Base-by-base conservation (phyloP, 1,140 invertebrate species). In the Maconellicoccus hirsutus region DNA sequence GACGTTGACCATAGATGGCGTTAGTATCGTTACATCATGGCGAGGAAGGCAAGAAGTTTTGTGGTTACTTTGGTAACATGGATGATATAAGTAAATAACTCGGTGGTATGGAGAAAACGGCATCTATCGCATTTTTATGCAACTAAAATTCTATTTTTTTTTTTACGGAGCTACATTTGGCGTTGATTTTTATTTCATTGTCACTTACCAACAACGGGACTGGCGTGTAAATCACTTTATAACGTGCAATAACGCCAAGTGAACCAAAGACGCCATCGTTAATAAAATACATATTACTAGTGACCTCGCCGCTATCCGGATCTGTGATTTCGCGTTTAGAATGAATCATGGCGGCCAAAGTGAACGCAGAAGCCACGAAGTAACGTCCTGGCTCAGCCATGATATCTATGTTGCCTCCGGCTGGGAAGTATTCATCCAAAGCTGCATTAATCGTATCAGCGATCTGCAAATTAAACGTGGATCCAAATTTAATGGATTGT, bases 221-320 rank as follows among this genome's bases (percentile, higher is more conserved):
- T 8, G 91, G 86, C 59, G 80, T 81, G 22, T 91, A 88, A 21
- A 83, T 79, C 74, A 92, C 90, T 81, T 99, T 95, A 81, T 98
- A n/a, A n/a, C 96, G 78, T 94, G 98, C 6, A 98, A 82, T 73
- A 97, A 83, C 81, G 92, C 98, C 98, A 83, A 99, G 98, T 26
- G 94, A 96, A 19, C 96, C 96, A 81, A 98, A 99, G 27, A 98
- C 92, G 0, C 97, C 93, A 82, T 99, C 97, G 80, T 98, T 98
- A 75, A 98, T 89, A 82, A 94, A 97, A 80, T 96, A 96, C 94
- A 98, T 98, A 74, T 86, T 86, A 70, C 86, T 84, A 23, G 59
- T 25, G 7, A 70, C 16, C n/a, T 69, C 66, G 38, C 82, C 82
- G 61, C 79, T 75, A 21, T 80, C 73, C 73, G 78, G 79, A 52